A percentile compares a stretch with the other conserved stretches of the same genome.
phyloP scores from a whole-genome alignment of 2,888 invertebrate genomes.

The Ophioninae sp. region DNA sequence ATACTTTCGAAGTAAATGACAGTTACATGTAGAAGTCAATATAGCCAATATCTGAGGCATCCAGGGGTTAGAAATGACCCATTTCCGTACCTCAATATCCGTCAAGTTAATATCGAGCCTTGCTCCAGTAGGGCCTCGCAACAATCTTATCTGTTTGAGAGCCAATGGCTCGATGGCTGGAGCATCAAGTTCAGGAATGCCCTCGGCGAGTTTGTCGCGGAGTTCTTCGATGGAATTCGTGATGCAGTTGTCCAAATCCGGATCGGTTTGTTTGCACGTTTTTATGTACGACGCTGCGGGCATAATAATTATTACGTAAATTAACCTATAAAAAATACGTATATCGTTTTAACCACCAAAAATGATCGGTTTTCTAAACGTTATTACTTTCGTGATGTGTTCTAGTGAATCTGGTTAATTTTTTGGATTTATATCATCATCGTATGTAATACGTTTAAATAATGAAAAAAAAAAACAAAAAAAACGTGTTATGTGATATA shows the following conservation, averaged over 20 bases:
- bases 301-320: too few species aligned
- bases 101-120: conserved; percentile 78
- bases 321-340: background rate
- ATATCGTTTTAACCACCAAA: too few species aligned
- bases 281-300: conserved; percentile 85
- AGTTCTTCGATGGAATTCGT: conserved; percentile 84
- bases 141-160: conserved; percentile 84
- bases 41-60: too few species aligned
- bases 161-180: conserved; percentile 86
- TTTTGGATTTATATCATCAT: background rate
- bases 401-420: too few species aligned
- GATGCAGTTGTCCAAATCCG: conserved; percentile 85
- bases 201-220: conserved; percentile 83
- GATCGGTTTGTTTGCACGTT: conserved; percentile 85
- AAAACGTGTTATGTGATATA: conserved; percentile 50
- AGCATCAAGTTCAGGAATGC: conserved; percentile 87
- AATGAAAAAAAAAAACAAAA: background rate
- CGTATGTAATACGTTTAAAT: conserved; percentile 19
- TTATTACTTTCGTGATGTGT: too few species aligned
- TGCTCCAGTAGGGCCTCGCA: conserved; percentile 83
- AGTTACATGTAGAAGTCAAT: too few species aligned
- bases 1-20: too few species aligned
- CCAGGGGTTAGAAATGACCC: too few species aligned
- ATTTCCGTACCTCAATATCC: conserved; percentile 71
- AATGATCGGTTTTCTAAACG: too few species aligned